phyloP scores from a whole-genome alignment of 2,113 vertebrate genomes.

The Plecotus auritus region DNA sequence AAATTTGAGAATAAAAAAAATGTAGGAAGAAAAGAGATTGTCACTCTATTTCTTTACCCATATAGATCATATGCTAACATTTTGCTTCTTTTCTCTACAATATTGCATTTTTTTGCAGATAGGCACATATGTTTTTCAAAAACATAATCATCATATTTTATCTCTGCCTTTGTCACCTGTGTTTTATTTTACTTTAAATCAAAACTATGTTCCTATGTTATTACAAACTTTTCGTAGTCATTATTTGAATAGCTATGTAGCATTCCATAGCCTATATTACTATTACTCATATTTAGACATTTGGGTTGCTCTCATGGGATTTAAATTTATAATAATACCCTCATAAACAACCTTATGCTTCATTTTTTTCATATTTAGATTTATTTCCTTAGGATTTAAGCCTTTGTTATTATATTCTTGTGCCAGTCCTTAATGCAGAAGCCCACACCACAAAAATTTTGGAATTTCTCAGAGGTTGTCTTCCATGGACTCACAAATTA shows the following conservation, averaged over 20 bases:
- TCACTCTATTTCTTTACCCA: neutral
- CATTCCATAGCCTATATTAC: neutral
- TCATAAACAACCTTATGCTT: neutral
- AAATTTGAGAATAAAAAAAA: neutral
- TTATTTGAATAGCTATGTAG: neutral
- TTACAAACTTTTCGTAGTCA: neutral
- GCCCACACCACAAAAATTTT: neutral
- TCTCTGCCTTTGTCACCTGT: neutral
- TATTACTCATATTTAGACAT: slow-evolving; percentile 1
- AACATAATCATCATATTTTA: neutral
- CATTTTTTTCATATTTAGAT: neutral
- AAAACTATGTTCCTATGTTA: neutral
- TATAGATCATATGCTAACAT: neutral
- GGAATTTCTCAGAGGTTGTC: neutral
- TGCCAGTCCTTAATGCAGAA: neutral
- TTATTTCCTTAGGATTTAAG: slow-evolving; percentile 10
- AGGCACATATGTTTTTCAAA: neutral
- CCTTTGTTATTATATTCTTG: neutral
- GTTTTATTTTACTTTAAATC: neutral
- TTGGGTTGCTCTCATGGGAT: neutral
- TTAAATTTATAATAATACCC: slow-evolving; percentile 31
- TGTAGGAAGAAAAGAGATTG: neutral
- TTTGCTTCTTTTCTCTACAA: neutral
- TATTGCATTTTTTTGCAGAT: neutral
- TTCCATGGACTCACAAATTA: neutral